Conservation (phyloP, 2,888 invertebrate species). For the Pachliopta kotzebuea region DNA sequence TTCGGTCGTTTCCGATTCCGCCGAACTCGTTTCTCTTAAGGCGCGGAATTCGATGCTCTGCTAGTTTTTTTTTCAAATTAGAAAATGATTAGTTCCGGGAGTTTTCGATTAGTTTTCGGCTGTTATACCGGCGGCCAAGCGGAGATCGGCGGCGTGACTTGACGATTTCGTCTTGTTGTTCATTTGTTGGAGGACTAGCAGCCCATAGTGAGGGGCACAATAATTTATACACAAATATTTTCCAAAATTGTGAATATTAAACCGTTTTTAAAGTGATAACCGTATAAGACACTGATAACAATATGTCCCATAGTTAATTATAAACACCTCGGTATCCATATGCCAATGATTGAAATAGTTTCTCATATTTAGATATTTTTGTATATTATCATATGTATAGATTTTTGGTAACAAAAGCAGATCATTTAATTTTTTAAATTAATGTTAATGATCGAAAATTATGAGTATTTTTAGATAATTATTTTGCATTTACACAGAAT, state of each 20-base stretch:
- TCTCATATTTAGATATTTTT: too few species aligned
- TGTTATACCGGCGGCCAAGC: constrained; percentile 47
- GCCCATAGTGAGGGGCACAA: constrained; percentile 36
- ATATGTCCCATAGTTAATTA: too few species aligned
- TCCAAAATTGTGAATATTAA: background rate
- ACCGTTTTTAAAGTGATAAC: background rate
- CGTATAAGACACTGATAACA: background rate
- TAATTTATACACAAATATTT: too few species aligned
- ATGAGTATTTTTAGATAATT: too few species aligned
- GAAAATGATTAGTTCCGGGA: constrained; percentile 74
- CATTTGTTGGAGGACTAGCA: constrained; percentile 61
- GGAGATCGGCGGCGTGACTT: constrained; percentile 61
- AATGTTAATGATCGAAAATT: too few species aligned
- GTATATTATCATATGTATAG: too few species aligned
- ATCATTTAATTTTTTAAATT: too few species aligned
- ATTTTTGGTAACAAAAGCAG: too few species aligned
- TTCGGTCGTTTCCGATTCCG: constrained; percentile 41
- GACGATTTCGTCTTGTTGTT: constrained; percentile 64
- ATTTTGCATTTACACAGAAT: too few species aligned
- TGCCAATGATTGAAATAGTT: too few species aligned
- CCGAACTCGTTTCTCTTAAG: constrained; percentile 43
- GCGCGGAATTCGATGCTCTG: constrained; percentile 54
- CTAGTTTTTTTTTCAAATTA: constrained; percentile 66
- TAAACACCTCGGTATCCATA: too few species aligned
- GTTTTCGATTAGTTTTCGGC: constrained; percentile 74